phyloP scores from a whole-genome alignment of 2,113 vertebrate genomes.

The Alosa alosa region DNA sequence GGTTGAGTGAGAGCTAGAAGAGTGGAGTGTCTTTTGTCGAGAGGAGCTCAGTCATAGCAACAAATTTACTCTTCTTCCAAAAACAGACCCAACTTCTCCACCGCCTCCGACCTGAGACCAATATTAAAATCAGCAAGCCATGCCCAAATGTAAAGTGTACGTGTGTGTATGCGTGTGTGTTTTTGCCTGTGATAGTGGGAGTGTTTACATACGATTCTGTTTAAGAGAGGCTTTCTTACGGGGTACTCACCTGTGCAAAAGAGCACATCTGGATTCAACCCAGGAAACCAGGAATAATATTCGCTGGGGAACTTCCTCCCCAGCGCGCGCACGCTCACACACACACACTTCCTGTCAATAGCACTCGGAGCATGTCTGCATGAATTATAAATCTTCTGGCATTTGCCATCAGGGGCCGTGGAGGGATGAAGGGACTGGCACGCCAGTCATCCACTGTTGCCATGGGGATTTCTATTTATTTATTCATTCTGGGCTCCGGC shows the following conservation, averaged over 20 bases:
- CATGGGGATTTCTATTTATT: constrained; percentile 53
- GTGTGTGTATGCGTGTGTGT: background rate
- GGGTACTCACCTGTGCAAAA: constrained; percentile 19
- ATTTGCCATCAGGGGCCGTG: constrained; percentile 49
- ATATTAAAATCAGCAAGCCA: constrained; percentile 13
- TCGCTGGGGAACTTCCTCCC: background rate
- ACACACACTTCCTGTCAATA: constrained; percentile 41
- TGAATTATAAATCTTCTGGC: constrained; percentile 59
- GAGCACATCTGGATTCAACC: background rate
- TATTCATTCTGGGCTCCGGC: constrained; percentile 37
- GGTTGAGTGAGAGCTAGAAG: background rate
- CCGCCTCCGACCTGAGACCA: constrained; percentile 28
- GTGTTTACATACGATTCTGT: constrained; percentile 32
- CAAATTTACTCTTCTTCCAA: constrained; percentile 34
- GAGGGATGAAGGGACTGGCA: constrained; percentile 43
- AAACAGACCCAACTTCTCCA: constrained; percentile 22
- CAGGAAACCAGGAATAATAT: constrained; percentile 1
- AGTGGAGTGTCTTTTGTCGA: constrained; percentile 17
- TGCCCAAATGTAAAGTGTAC: constrained; percentile 22
- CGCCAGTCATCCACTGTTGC: constrained; percentile 54
- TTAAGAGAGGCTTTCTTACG: constrained; percentile 21
- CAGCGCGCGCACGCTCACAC: background rate
- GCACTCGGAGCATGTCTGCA: constrained; percentile 41
- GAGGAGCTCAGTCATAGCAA: constrained; percentile 33
- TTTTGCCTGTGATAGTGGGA: constrained; percentile 19